phyloP scores from a whole-genome alignment of 2,113 vertebrate genomes.

The Proteles cristata region DNA sequence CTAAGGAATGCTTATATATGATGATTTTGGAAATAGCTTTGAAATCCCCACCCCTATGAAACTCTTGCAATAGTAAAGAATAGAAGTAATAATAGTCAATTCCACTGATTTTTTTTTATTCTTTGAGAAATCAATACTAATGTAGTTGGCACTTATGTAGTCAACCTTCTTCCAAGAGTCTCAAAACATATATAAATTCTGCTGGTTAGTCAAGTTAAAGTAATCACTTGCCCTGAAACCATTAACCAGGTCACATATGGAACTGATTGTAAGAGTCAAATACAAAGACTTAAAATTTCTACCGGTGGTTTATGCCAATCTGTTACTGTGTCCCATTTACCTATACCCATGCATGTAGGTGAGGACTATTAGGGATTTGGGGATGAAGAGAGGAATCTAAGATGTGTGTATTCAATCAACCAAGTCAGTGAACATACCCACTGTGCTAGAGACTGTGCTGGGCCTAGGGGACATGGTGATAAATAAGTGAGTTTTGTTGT shows the following conservation, averaged over 20 bases:
- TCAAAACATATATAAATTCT: conserved; percentile 69
- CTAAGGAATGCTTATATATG: conserved; percentile 31
- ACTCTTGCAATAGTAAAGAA: conserved; percentile 55
- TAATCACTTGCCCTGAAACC: conserved; percentile 59
- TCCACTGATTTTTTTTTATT: conserved; percentile 38
- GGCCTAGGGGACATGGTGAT: neutral
- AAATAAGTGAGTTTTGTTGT: neutral
- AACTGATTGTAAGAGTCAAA: conserved; percentile 55
- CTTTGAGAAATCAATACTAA: conserved; percentile 75
- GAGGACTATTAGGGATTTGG: neutral
- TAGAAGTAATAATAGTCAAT: conserved; percentile 67
- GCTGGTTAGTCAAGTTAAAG: conserved; percentile 68
- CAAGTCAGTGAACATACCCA: neutral
- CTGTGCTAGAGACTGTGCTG: neutral
- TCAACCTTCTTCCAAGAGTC: conserved; percentile 71
- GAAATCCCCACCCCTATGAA: conserved; percentile 42
- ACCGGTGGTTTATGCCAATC: neutral
- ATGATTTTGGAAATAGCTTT: conserved; percentile 62
- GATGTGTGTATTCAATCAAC: neutral
- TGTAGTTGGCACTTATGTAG: conserved; percentile 65
- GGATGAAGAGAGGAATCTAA: neutral
- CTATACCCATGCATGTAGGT: neutral
- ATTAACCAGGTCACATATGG: conserved; percentile 69
- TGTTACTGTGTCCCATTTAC: neutral
- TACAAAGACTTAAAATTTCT: conserved; percentile 30